Percentiles rank a stretch among this genome's conserved stretches.
phyloP scores from a whole-genome alignment of 2,888 invertebrate genomes.

The Mongoloraphidia duomilia region DNA sequence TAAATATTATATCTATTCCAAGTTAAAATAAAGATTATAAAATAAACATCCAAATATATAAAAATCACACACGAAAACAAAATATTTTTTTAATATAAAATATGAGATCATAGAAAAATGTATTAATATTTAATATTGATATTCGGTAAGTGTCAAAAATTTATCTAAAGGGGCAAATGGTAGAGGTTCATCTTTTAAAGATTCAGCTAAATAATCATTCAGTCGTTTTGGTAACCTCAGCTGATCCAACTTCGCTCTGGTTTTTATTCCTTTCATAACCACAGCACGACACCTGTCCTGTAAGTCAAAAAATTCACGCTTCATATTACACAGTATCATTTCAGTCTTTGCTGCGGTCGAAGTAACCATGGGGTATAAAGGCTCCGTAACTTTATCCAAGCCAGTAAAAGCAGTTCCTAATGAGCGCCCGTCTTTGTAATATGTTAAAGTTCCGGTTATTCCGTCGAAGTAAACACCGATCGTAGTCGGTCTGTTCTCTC shows the following conservation, averaged over 20 bases:
- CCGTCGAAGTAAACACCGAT: slow-evolving; percentile 57
- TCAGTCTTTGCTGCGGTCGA: slow-evolving; percentile 64
- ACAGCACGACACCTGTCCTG: slow-evolving; percentile 52
- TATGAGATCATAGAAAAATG: too few species aligned
- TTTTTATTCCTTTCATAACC: slow-evolving; percentile 39
- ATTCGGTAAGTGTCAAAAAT: too few species aligned
- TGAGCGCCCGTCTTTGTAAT: slow-evolving; percentile 52
- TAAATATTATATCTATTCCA: too few species aligned
- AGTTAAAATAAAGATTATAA: not conserved
- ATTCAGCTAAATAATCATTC: slow-evolving; percentile 40
- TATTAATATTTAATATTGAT: too few species aligned
- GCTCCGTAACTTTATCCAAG: slow-evolving; percentile 42
- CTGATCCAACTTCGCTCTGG: slow-evolving; percentile 34
- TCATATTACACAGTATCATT: slow-evolving; percentile 45
- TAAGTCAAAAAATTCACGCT: slow-evolving; percentile 47
- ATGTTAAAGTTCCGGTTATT: slow-evolving; percentile 50
- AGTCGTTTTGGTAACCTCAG: slow-evolving; percentile 43
- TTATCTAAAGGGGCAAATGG: slow-evolving; percentile 24
- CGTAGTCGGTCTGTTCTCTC: slow-evolving; percentile 50
- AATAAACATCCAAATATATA: not conserved
- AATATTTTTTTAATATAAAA: not conserved
- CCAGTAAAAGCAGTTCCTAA: slow-evolving; percentile 58
- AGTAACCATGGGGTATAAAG: slow-evolving; percentile 52
- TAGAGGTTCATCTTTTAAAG: slow-evolving; percentile 28
- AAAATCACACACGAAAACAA: not conserved